Base-by-base conservation (phyloP, 2,797 vertebrate genomes). In the Phrynocephalus guinanensis region DNA sequence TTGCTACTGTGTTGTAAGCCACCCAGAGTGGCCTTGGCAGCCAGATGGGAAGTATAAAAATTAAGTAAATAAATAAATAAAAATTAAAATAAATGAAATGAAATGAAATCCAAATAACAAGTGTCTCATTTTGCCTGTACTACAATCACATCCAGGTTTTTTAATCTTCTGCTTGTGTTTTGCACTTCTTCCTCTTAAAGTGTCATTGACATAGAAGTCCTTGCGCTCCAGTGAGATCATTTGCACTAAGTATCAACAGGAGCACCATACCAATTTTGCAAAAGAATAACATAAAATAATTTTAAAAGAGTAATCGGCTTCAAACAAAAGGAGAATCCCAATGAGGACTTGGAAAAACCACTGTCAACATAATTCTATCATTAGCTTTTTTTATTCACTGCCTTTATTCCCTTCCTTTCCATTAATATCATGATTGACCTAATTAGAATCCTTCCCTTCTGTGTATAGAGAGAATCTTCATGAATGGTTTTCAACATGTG, bases 401-500 rank as follows among this genome's bases (percentile, higher is more conserved):
- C 50, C 63, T 91, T 90, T 85, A 85, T 91, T 87, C 15, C 88
- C 78, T 10, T 87, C 0, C 80, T 88, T 82, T 82, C 28, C 38
- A 52, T 87, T 91, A 86, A 83, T 83, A 83, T 84, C 9, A 6
- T 50, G 56, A 86, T 86, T 92, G 8, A 77, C 38, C 87, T 80
- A 84, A 89, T 89, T 8, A 2, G 84, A 90, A 56, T 26, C 72
- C 79, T 0, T 0, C 56, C 52, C 87, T 92, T 87, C 26, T 26
- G 72, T 63, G 85, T 1, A 0, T 0, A 82, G 67, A 85, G 68
- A 33, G 48, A 75, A 90, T 92, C 88, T 80, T 67, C 79, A 30
- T 84, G 82, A 77, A 76, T 86, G 78, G 86, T 24, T 90, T 86
- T 93, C n/a, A 20, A 82, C 89, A 68, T 86, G 22, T 24, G 82